These are phyloP conservation scores for Bubo bubo DNA, from an alignment of 2,113 vertebrate species.

Conservation along the genomic window DNA sequence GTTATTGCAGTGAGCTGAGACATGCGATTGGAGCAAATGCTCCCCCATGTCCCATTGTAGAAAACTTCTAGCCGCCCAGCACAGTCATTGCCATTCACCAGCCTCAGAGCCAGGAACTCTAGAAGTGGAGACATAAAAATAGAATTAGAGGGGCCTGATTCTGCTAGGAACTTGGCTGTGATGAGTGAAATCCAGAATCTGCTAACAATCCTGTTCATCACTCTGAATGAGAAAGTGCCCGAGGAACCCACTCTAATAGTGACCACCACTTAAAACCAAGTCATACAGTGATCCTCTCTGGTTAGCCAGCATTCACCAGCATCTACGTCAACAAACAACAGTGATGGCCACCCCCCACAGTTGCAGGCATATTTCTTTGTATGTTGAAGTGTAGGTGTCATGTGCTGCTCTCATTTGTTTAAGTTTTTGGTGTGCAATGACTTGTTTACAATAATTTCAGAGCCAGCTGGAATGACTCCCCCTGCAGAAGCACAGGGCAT, in stretches of 20 bases:
- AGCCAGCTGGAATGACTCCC: neutral
- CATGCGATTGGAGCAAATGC: conserved; percentile 47
- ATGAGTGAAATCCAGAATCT: neutral
- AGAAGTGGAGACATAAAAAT: neutral
- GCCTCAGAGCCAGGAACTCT: conserved; percentile 52
- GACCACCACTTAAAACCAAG: neutral
- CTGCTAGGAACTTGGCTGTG: neutral
- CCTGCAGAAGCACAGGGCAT: neutral
- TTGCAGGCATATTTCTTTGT: neutral
- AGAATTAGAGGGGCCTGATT: neutral
- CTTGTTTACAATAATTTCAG: neutral
- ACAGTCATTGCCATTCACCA: conserved; percentile 11
- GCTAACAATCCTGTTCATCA: neutral
- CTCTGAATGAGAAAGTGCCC: neutral
- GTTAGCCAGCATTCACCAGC: neutral
- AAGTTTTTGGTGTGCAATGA: neutral
- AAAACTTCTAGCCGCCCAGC: conserved; percentile 48
- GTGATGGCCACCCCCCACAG: neutral
- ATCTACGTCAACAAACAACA: neutral
- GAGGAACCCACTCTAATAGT: neutral
- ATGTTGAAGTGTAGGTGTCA: neutral
- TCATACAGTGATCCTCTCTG: neutral
- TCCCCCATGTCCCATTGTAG: conserved; percentile 58
- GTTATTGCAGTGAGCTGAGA: neutral
- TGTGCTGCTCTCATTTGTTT: neutral